Evolutionary conservation across 1,140 invertebrate species (phyloP).

Genomic region (Ganaspis sp.): DNA sequence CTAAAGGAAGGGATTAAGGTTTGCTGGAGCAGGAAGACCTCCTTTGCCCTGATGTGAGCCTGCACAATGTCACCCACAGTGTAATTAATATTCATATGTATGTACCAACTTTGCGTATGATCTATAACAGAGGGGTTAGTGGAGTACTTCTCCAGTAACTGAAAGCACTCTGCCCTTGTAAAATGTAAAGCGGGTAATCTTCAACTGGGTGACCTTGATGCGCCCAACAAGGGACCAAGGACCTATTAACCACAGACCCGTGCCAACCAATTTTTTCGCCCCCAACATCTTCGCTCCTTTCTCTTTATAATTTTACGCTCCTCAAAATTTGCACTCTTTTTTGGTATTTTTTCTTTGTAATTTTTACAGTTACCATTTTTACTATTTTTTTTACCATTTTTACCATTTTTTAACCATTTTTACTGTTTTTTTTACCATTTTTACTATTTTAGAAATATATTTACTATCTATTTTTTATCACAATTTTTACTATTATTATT

Average conservation of each 20-base stretch:
- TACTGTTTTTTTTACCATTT: no score
- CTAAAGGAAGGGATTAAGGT: constrained; percentile 46
- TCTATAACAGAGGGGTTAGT: constrained; percentile 1
- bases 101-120: constrained; percentile 49
- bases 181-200: neutral
- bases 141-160: neutral
- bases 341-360: no score
- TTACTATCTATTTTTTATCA: no score
- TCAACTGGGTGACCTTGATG: neutral
- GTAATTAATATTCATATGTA: constrained; percentile 76
- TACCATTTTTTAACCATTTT: no score
- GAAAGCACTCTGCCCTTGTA: neutral
- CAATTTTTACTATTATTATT: no score
- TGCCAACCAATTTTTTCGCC: neutral
- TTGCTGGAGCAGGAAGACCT: constrained; percentile 59
- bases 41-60: constrained; percentile 62
- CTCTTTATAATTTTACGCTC: neutral
- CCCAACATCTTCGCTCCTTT: neutral
- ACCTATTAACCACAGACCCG: neutral
- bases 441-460: no score
- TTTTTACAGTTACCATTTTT: no score
- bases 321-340: no score
- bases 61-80: constrained; percentile 71
- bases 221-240: neutral
- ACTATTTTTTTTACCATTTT: no score